Percentiles rank a stretch among this genome's conserved stretches.
Conservation (phyloP, 2,888 invertebrate genomes). For the Taphrorychus bicolor region DNA sequence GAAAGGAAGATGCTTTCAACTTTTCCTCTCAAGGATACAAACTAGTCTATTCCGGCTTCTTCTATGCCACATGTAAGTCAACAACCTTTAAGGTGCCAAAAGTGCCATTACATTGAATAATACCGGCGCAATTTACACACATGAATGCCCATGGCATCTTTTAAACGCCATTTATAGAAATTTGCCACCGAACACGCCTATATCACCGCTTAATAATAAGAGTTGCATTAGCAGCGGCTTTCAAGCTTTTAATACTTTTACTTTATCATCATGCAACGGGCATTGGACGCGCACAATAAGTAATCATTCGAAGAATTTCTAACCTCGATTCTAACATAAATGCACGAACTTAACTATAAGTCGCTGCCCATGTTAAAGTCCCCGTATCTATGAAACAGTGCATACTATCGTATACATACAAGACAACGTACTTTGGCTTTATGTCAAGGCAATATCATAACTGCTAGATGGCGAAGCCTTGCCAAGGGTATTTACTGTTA, state of each 20-base stretch:
- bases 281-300: not conserved
- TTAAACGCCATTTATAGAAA: not conserved
- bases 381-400: slow-evolving; percentile 5
- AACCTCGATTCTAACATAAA: not conserved
- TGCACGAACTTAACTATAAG: not conserved
- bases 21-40: too few species aligned
- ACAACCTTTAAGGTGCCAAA: not conserved
- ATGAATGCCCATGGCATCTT: not conserved
- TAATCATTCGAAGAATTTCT: not conserved
- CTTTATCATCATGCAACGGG: not conserved
- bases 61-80: too few species aligned
- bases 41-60: too few species aligned
- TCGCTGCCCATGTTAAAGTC: slow-evolving; percentile 2
- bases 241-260: not conserved
- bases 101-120: not conserved
- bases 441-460: slow-evolving; percentile 13
- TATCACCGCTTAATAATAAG: not conserved
- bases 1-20: too few species aligned
- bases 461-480: not conserved
- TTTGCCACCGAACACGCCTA: not conserved
- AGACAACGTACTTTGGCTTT: slow-evolving; percentile 14
- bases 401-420: slow-evolving; percentile 13
- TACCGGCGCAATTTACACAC: not conserved
- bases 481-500: not conserved
- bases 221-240: not conserved